Percentiles rank a stretch among this genome's conserved stretches.
These are phyloP conservation scores for Ptilonorhynchus violaceus DNA, from an alignment of 2,113 vertebrate species.

Conservation along the genomic window DNA sequence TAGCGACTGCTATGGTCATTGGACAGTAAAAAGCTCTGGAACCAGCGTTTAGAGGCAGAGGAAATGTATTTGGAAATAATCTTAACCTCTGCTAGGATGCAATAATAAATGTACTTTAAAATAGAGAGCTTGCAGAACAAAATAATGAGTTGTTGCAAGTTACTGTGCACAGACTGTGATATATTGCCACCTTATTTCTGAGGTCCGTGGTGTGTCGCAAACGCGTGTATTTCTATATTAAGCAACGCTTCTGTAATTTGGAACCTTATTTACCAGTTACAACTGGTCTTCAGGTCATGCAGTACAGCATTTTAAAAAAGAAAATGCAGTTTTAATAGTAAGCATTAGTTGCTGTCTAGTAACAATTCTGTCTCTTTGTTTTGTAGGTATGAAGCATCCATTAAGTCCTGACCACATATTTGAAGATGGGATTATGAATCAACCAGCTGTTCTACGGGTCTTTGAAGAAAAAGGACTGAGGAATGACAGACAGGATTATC, in stretches of 20 bases:
- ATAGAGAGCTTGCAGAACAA: neutral
- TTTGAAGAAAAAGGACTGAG: slow-evolving; percentile 80
- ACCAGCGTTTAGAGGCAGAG: neutral
- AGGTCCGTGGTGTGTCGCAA: neutral
- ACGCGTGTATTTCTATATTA: neutral
- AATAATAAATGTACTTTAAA: neutral
- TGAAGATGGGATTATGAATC: slow-evolving; percentile 84
- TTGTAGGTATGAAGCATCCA: slow-evolving; percentile 83
- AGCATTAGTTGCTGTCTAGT: neutral
- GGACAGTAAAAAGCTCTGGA: neutral
- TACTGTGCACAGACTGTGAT: neutral
- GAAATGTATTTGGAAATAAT: neutral
- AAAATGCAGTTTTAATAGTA: neutral
- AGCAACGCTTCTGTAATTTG: neutral
- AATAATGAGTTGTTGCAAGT: neutral
- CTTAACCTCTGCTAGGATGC: neutral
- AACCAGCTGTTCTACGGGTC: slow-evolving; percentile 72
- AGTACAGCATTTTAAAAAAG: neutral
- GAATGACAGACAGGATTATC: slow-evolving; percentile 68
- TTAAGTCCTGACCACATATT: slow-evolving; percentile 77
- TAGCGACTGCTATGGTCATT: neutral
- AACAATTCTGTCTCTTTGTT: neutral
- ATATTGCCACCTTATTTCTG: neutral
- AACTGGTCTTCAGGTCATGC: neutral
- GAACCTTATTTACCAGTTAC: neutral